phyloP scores from a whole-genome alignment of 2,888 invertebrate species.

The Nymphalis polychloros region DNA sequence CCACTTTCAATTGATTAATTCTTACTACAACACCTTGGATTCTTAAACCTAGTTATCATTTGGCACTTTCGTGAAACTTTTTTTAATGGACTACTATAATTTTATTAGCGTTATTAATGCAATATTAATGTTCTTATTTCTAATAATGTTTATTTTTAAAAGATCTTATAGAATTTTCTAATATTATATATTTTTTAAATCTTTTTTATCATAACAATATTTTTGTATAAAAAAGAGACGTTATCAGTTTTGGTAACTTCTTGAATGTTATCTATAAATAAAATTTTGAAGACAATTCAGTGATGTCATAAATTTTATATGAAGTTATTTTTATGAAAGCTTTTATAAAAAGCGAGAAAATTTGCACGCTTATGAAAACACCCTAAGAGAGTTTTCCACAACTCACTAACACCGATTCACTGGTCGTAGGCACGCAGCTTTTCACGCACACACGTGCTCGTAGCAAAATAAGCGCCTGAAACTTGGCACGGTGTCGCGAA shows the following conservation, averaged over 20 bases:
- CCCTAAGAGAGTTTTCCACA: slow-evolving; percentile 79
- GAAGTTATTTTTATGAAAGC: slow-evolving; percentile 28
- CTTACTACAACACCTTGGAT: slow-evolving; percentile 66
- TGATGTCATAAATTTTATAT: background rate
- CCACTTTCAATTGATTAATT: slow-evolving; percentile 79
- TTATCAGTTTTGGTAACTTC: too few relatives aligned
- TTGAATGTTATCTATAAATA: background rate
- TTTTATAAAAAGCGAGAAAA: slow-evolving; percentile 59
- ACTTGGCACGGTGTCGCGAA: slow-evolving; percentile 52
- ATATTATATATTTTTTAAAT: too few relatives aligned
- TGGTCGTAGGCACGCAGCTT: slow-evolving; percentile 71
- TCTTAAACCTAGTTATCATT: slow-evolving; percentile 46
- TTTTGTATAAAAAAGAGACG: too few relatives aligned
- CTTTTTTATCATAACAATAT: too few relatives aligned
- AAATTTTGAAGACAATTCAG: background rate
- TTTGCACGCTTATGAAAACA: slow-evolving; percentile 68
- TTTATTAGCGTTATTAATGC: background rate
- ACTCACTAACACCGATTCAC: slow-evolving; percentile 74
- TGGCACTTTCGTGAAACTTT: background rate
- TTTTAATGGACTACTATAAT: background rate
- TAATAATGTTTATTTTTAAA: too few relatives aligned
- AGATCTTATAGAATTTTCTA: too few relatives aligned
- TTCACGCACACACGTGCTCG: slow-evolving; percentile 72
- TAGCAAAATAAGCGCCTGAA: slow-evolving; percentile 76
- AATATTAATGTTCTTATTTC: too few relatives aligned